phyloP scores from a whole-genome alignment of 2,797 vertebrate genomes.

The Myripristis murdjan region DNA sequence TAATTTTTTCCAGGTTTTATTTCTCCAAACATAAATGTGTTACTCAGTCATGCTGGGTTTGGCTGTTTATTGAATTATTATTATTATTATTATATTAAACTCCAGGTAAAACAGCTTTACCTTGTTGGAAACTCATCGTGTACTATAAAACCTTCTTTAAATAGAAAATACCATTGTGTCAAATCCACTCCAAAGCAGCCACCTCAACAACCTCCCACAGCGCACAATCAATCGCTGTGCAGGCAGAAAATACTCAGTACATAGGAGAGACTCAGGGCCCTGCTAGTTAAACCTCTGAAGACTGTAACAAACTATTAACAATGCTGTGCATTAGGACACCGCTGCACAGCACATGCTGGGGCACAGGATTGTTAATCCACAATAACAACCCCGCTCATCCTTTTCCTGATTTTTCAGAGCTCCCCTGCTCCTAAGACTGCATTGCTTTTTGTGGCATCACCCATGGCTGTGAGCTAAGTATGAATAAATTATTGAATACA shows the following conservation, averaged over 20 bases:
- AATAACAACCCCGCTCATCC: constrained; percentile 28
- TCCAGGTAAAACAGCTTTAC: too few relatives aligned
- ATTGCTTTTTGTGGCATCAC: constrained; percentile 74
- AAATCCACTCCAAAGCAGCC: not conserved
- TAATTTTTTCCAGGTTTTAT: too few relatives aligned
- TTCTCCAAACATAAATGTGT: too few relatives aligned
- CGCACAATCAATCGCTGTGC: not conserved
- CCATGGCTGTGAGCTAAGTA: constrained; percentile 67
- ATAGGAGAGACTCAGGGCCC: not conserved
- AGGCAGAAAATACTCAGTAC: constrained; percentile 1
- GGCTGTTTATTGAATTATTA: too few relatives aligned
- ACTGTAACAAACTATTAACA: constrained; percentile 18
- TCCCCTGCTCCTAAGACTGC: constrained; percentile 21
- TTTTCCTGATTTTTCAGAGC: not conserved
- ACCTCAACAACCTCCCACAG: not conserved
- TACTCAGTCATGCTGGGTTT: too few relatives aligned
- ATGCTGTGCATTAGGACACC: constrained; percentile 1
- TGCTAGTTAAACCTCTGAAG: constrained; percentile 6
- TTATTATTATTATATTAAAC: too few relatives aligned
- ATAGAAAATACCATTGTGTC: not conserved
- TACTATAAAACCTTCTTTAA: too few relatives aligned
- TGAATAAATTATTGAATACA: constrained; percentile 76
- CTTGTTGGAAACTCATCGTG: too few relatives aligned
- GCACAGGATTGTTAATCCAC: constrained; percentile 42
- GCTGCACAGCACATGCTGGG: constrained; percentile 6